These are phyloP conservation scores for Dreissena polymorpha DNA, from an alignment of 1,140 invertebrate species.

Conservation along the genomic window DNA sequence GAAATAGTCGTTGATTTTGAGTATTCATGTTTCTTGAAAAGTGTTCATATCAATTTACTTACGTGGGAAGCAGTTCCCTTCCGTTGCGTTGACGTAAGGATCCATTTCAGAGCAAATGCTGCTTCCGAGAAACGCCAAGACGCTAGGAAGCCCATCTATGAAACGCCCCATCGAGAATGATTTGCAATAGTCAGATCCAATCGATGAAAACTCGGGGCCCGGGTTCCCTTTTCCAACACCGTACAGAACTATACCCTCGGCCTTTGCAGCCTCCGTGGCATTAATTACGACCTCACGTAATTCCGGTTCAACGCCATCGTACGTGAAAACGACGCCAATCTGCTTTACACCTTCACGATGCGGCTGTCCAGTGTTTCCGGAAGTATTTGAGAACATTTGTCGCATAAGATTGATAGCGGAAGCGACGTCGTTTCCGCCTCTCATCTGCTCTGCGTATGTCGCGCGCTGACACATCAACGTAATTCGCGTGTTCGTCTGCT, in stretches of 20 bases:
- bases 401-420: slow-evolving; percentile 55
- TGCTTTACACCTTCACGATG: slow-evolving; percentile 46
- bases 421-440: slow-evolving; percentile 51
- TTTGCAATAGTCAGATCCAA: slow-evolving; percentile 59
- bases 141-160: slow-evolving; percentile 55
- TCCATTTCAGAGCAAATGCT: slow-evolving; percentile 61
- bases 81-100: slow-evolving; percentile 51
- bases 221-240: slow-evolving; percentile 54
- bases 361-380: slow-evolving; percentile 39
- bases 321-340: slow-evolving; percentile 63
- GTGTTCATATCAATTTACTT: slow-evolving; percentile 24
- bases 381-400: slow-evolving; percentile 61
- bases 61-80: slow-evolving; percentile 63
- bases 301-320: slow-evolving; percentile 28
- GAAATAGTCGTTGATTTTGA: too few species aligned
- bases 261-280: slow-evolving; percentile 43
- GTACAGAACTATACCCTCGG: slow-evolving; percentile 52
- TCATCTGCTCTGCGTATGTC: slow-evolving; percentile 40
- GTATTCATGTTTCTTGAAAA: too few species aligned
- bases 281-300: slow-evolving; percentile 26
- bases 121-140: slow-evolving; percentile 60
- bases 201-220: slow-evolving; percentile 53
- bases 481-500: slow-evolving; percentile 59
- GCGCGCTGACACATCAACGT: slow-evolving; percentile 59
- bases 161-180: slow-evolving; percentile 62